phyloP scores from a whole-genome alignment of 2,888 invertebrate species.

The Carcina quercana region DNA sequence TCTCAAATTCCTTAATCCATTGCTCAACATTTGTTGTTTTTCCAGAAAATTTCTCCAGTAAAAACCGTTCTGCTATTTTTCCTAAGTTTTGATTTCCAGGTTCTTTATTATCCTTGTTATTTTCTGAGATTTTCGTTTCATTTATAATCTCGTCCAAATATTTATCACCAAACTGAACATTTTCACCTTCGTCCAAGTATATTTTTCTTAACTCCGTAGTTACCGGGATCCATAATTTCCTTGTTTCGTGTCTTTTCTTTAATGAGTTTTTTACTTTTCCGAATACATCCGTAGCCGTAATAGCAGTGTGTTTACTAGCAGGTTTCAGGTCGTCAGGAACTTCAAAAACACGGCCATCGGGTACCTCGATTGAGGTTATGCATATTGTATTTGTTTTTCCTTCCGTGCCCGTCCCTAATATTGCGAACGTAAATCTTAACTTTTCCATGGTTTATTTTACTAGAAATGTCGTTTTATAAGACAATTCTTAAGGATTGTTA shows the following conservation, averaged over 20 bases:
- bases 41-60: slow-evolving; percentile 23
- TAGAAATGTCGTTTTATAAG: slow-evolving; percentile 2
- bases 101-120: not conserved
- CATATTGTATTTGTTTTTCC: not conserved
- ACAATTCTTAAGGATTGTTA: no score
- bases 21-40: slow-evolving; percentile 19
- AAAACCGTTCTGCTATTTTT: slow-evolving; percentile 22
- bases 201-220: not conserved
- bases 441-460: slow-evolving; percentile 1
- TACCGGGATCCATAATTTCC: slow-evolving; percentile 3
- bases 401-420: not conserved
- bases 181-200: not conserved
- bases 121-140: not conserved
- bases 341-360: not conserved
- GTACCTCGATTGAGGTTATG: not conserved
- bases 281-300: not conserved
- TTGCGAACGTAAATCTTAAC: slow-evolving; percentile 5
- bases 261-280: slow-evolving; percentile 6
- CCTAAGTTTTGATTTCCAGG: slow-evolving; percentile 14
- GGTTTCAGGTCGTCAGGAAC: not conserved
- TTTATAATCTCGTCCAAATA: not conserved
- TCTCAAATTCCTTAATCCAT: slow-evolving; percentile 26
- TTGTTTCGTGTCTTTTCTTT: slow-evolving; percentile 9
- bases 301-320: not conserved
- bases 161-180: not conserved